These are phyloP conservation scores for Drosophila longiperda DNA, from an alignment of 2,888 invertebrate genomes.

Conservation along the genomic window DNA sequence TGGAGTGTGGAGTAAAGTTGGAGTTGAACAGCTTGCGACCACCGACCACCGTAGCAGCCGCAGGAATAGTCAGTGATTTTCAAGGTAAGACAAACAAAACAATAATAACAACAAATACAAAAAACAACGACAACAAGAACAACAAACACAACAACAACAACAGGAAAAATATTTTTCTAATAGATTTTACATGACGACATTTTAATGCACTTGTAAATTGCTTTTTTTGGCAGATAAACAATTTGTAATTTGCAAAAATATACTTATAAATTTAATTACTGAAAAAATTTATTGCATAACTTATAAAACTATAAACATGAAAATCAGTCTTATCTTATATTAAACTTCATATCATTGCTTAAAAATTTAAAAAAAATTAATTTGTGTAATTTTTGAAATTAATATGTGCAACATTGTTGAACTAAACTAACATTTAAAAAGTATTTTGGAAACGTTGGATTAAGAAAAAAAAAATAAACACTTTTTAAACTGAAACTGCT, in stretches of 20 bases:
- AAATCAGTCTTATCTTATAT: background rate
- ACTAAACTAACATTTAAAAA: no score
- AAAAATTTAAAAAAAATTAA: no score
- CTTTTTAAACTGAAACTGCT: no score
- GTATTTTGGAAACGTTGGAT: no score
- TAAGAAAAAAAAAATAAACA: no score
- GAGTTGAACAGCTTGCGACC: conserved; percentile 8
- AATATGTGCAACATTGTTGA: no score
- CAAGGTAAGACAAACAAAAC: conserved; percentile 76
- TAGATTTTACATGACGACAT: conserved; percentile 40
- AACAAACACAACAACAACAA: background rate
- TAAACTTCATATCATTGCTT: background rate
- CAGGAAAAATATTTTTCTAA: conserved; percentile 27
- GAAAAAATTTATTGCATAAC: background rate
- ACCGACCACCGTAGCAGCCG: conserved; percentile 73
- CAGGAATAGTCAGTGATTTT: conserved; percentile 69
- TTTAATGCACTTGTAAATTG: conserved; percentile 42
- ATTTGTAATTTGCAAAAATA: background rate
- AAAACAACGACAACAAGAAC: background rate
- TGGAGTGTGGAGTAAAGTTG: background rate
- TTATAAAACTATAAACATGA: background rate
- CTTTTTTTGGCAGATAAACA: background rate
- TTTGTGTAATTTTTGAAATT: no score
- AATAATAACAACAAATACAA: conserved; percentile 11
- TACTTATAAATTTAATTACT: background rate